Conservation (phyloP, 2,797 vertebrate genomes). For the Epinephelus coioides region DNA sequence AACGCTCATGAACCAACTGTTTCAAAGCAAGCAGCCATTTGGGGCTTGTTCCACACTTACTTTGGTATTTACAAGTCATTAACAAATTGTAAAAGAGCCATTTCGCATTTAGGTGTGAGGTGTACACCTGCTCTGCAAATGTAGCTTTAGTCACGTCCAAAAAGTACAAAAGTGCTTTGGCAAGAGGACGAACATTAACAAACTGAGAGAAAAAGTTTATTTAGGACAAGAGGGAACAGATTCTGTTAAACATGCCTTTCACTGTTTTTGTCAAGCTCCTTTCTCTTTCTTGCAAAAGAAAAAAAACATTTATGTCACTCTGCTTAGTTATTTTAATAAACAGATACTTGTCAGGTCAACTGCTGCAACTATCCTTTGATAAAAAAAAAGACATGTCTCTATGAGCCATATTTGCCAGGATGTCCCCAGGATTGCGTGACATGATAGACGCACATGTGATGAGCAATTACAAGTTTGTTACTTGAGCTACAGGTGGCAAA, state of each 20-base stretch:
- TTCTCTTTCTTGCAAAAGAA: neutral
- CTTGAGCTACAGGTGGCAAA: slow-evolving; percentile 45
- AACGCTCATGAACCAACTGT: slow-evolving; percentile 5
- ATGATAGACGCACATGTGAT: neutral
- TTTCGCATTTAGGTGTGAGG: slow-evolving; percentile 19
- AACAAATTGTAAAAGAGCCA: slow-evolving; percentile 54
- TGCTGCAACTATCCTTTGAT: neutral
- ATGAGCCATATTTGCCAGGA: neutral
- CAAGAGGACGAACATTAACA: neutral
- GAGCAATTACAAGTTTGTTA: slow-evolving; percentile 2
- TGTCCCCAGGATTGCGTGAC: neutral
- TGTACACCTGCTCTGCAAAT: slow-evolving; percentile 41
- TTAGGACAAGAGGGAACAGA: neutral
- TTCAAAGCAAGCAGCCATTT: slow-evolving; percentile 29
- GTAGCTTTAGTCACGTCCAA: neutral
- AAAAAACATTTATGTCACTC: neutral
- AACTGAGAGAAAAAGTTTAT: neutral
- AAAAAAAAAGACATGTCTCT: neutral
- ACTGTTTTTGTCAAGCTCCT: neutral
- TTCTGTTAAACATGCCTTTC: neutral
- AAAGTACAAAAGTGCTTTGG: neutral
- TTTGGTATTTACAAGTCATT: slow-evolving; percentile 54
- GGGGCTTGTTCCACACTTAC: slow-evolving; percentile 27
- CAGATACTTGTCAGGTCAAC: neutral
- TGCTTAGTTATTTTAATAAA: neutral